phyloP scores from a whole-genome alignment of 2,888 invertebrate genomes.

The Ditylenchus weischeri region DNA sequence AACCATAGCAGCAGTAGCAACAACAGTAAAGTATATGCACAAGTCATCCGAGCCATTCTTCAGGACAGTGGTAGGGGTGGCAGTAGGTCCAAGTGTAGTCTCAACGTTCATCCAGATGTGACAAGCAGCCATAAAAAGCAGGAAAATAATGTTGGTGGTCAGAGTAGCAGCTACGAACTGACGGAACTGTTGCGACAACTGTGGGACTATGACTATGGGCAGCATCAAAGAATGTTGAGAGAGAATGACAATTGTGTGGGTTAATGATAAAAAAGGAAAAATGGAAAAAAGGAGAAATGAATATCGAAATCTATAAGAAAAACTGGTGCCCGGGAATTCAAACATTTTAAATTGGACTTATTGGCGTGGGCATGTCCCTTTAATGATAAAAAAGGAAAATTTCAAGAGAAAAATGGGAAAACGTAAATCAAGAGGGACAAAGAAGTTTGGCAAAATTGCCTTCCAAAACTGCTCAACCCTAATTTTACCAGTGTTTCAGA shows the following conservation, averaged over 20 bases:
- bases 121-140: not conserved
- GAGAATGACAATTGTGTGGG: slow-evolving; percentile 30
- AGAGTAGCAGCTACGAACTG: not conserved
- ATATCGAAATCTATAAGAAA: no score
- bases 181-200: slow-evolving; percentile 15
- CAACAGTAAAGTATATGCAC: not conserved
- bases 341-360: no score
- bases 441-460: not conserved
- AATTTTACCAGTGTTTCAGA: not conserved
- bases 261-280: not conserved
- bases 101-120: no score
- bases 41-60: slow-evolving; percentile 11
- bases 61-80: not conserved
- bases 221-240: slow-evolving; percentile 20
- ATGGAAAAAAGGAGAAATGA: not conserved
- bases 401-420: not conserved
- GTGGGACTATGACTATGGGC: slow-evolving; percentile 14
- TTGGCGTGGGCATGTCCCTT: no score
- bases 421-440: not conserved
- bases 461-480: no score
- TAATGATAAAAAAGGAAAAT: not conserved
- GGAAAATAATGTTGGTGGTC: not conserved
- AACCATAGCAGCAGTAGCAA: no score
- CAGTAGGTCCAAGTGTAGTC: not conserved
- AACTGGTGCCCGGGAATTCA: no score